Conservation (phyloP, 2,888 invertebrate genomes). For the Lithosia quadra region DNA sequence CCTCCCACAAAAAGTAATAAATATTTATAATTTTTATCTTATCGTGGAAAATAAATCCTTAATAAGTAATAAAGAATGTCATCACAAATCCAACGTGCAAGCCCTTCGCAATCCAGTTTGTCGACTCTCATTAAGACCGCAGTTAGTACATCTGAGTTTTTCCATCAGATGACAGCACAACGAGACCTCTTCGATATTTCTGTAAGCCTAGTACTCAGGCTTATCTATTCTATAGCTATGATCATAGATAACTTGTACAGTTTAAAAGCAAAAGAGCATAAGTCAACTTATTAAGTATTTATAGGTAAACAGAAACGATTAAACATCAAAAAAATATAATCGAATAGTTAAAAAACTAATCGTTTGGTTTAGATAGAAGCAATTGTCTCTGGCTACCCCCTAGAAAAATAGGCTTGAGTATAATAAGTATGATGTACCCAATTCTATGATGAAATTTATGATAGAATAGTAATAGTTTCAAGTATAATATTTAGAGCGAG, state of each 20-base stretch:
- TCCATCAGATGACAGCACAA: conserved; percentile 65
- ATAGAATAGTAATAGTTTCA: neutral
- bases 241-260: conserved; percentile 74
- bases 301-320: no score
- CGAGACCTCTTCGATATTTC: conserved; percentile 67
- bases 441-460: neutral
- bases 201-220: conserved; percentile 74
- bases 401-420: no score
- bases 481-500: neutral
- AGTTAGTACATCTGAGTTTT: conserved; percentile 76
- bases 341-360: no score
- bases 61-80: conserved; percentile 51
- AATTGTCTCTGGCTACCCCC: no score
- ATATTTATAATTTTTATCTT: neutral
- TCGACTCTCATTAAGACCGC: conserved; percentile 86
- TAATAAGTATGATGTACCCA: no score
- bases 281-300: conserved; percentile 16
- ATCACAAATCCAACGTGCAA: conserved; percentile 54
- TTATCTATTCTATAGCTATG: conserved; percentile 81
- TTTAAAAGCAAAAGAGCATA: conserved; percentile 22
- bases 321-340: neutral
- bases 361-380: no score
- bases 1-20: neutral
- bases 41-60: neutral
- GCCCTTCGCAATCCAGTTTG: conserved; percentile 82